These are phyloP conservation scores for Rhingia campestris DNA, from an alignment of 2,888 invertebrate genomes.

Conservation along the genomic window DNA sequence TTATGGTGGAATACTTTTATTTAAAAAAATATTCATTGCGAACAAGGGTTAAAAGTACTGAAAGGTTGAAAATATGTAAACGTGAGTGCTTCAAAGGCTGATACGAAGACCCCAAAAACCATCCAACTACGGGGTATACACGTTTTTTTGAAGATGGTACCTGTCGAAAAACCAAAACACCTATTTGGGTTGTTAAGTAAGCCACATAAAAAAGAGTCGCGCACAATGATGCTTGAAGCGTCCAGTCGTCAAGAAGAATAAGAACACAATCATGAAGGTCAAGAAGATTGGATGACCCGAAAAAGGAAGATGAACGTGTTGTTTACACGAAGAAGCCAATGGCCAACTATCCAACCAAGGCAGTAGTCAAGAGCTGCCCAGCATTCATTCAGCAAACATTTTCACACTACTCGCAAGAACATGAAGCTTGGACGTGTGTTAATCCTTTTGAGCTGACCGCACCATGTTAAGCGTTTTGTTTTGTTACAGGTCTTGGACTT, in stretches of 20 bases:
- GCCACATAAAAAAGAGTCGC: slow-evolving; percentile 83
- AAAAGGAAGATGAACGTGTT: slow-evolving; percentile 94
- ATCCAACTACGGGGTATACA: slow-evolving; percentile 82
- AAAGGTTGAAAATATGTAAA: no score
- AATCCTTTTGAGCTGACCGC: slow-evolving; percentile 96
- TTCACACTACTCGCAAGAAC: slow-evolving; percentile 88
- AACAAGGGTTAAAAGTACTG: no score
- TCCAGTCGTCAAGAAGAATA: slow-evolving; percentile 87
- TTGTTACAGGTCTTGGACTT: slow-evolving; percentile 93
- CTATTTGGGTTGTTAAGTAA: slow-evolving; percentile 92
- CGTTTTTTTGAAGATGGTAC: slow-evolving; percentile 87
- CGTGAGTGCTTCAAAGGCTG: no score
- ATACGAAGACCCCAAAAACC: no score
- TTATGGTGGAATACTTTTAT: no score
- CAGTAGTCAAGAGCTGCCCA: slow-evolving; percentile 88
- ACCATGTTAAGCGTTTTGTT: slow-evolving; percentile 98
- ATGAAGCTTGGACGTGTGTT: slow-evolving; percentile 96
- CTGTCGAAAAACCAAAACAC: slow-evolving; percentile 89
- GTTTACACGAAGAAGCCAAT: slow-evolving; percentile 91
- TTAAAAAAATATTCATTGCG: no score
- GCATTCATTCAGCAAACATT: slow-evolving; percentile 92
- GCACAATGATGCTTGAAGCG: slow-evolving; percentile 90
- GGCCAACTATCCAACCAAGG: slow-evolving; percentile 91
- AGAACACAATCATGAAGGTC: slow-evolving; percentile 87
- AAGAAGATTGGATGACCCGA: slow-evolving; percentile 98